Evolutionary conservation across 2,888 invertebrate species (phyloP).

Genomic region (Aporophyla lueneburgensis): DNA sequence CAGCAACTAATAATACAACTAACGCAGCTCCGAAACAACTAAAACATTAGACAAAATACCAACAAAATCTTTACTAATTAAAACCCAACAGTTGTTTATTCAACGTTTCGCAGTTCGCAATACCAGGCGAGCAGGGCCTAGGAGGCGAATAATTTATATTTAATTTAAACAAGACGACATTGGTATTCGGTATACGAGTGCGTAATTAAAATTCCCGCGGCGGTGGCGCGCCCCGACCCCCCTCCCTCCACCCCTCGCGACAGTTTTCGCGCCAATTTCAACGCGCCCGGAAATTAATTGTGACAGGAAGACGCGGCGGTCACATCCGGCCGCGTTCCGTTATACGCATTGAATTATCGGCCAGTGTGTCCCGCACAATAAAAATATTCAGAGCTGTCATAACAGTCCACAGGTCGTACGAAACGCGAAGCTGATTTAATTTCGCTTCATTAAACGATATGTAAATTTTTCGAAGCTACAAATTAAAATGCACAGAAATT

Average conservation of each 20-base stretch:
- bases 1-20: constrained; percentile 59
- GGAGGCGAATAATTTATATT: constrained; percentile 90
- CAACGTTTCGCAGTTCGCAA: constrained; percentile 85
- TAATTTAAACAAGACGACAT: constrained; percentile 91
- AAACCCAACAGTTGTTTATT: constrained; percentile 87
- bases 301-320: constrained; percentile 91
- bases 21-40: constrained; percentile 60
- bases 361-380: constrained; percentile 73
- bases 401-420: constrained; percentile 51
- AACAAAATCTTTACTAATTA: constrained; percentile 84
- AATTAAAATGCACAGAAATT: constrained; percentile 29
- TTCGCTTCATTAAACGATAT: constrained; percentile 39
- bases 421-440: constrained; percentile 43
- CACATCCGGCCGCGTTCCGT: constrained; percentile 89
- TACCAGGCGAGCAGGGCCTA: constrained; percentile 87
- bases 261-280: constrained; percentile 91
- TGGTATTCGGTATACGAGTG: constrained; percentile 91
- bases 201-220: constrained; percentile 91
- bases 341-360: constrained; percentile 83
- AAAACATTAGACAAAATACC: constrained; percentile 73
- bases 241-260: constrained; percentile 79
- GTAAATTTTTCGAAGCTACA: constrained; percentile 31
- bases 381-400: constrained; percentile 73
- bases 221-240: constrained; percentile 79
- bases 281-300: constrained; percentile 91